phyloP scores from a whole-genome alignment of 2,797 vertebrate genomes.

The Mormyrus hasselquistii region DNA sequence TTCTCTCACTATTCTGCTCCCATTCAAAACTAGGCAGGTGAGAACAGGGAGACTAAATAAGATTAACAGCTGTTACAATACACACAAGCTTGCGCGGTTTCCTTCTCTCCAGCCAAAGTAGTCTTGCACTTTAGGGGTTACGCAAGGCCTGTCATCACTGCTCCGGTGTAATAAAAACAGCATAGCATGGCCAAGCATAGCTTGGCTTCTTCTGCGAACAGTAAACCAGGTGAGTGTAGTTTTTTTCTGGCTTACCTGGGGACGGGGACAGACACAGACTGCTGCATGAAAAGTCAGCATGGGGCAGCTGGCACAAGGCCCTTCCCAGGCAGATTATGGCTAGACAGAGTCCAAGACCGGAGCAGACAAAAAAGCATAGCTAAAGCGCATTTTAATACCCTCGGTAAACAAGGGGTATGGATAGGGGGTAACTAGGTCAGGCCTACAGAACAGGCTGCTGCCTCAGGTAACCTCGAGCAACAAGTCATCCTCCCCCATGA shows the following conservation, averaged over 20 bases:
- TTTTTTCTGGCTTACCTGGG: neutral
- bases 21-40: neutral
- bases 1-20: neutral
- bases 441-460: neutral
- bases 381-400: neutral
- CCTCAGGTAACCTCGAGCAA: neutral
- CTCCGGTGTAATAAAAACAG: neutral
- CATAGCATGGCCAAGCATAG: neutral
- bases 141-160: neutral
- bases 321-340: neutral
- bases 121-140: neutral
- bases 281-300: neutral
- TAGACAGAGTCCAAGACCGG: neutral
- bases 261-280: no score
- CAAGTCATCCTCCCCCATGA: neutral
- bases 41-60: constrained; percentile 9
- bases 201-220: neutral
- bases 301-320: neutral
- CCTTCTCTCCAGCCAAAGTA: constrained; percentile 10
- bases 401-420: neutral
- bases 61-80: constrained; percentile 26
- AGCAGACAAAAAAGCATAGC: neutral
- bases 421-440: neutral
- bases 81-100: constrained; percentile 28
- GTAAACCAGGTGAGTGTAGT: neutral